These are phyloP conservation scores for Elgonia sp. DNA, from an alignment of 2,888 invertebrate genomes.

Conservation along the genomic window DNA sequence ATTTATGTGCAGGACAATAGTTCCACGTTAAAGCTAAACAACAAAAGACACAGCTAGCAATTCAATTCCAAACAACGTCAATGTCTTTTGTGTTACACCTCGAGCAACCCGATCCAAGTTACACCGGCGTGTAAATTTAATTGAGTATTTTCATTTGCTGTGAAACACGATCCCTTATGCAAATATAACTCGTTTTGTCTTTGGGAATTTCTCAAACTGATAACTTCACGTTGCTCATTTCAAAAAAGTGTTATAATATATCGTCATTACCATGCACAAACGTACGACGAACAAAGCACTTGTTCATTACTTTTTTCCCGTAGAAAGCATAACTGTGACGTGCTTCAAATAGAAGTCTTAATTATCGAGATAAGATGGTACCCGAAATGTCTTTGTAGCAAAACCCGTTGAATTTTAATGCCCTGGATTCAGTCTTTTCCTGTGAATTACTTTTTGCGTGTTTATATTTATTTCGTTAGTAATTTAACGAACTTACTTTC, in stretches of 20 bases:
- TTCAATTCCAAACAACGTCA: neutral
- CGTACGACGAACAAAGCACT: neutral
- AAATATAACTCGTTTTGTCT: neutral
- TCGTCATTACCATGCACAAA: neutral
- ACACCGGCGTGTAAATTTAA: neutral
- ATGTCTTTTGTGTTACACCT: too few relatives aligned
- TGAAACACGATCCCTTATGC: neutral
- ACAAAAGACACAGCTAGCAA: neutral
- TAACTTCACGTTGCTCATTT: neutral
- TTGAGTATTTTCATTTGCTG: neutral
- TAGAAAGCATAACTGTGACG: neutral
- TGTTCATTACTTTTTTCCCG: neutral
- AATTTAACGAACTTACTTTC: conserved; percentile 21
- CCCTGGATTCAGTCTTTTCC: neutral
- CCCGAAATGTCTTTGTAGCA: conserved; percentile 3
- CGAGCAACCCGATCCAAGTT: too few relatives aligned
- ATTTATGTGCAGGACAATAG: neutral
- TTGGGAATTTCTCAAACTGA: conserved; percentile 1
- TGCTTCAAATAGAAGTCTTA: conserved; percentile 9
- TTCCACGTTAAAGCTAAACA: neutral
- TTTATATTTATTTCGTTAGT: neutral
- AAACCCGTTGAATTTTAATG: conserved; percentile 1
- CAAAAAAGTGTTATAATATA: neutral
- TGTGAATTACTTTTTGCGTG: neutral
- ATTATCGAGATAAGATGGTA: conserved; percentile 8